Evolutionary conservation across 1,140 invertebrate species (phyloP).

Genomic region (Hestina assimilis): DNA sequence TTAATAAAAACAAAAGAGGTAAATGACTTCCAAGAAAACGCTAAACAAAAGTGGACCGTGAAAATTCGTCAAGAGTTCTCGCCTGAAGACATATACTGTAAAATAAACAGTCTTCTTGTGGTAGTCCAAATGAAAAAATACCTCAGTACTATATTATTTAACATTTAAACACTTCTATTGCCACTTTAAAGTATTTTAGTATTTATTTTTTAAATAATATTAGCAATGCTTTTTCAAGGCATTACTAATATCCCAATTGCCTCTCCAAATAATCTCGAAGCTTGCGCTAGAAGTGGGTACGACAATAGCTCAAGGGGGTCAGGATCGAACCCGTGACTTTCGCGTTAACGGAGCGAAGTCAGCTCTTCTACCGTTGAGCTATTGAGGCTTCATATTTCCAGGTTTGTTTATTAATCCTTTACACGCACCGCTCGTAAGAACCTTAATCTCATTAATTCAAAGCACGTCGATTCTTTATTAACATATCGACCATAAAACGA

Average conservation of each 20-base stretch:
- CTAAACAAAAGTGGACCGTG: neutral
- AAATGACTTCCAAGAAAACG: neutral
- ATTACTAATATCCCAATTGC: too few relatives aligned
- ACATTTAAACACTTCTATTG: too few relatives aligned
- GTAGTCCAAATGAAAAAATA: too few relatives aligned
- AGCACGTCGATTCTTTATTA: conserved; percentile 60
- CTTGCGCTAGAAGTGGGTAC: too few relatives aligned
- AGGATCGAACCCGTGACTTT: too few relatives aligned
- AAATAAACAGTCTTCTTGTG: neutral
- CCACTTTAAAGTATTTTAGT: too few relatives aligned
- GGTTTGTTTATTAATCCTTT: conserved; percentile 29
- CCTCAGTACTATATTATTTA: too few relatives aligned
- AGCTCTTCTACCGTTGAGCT: neutral
- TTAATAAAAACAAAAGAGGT: neutral
- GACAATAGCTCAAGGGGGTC: too few relatives aligned
- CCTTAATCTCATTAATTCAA: conserved; percentile 40
- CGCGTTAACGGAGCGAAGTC: neutral
- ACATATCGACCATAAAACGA: conserved; percentile 67
- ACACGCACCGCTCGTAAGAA: conserved; percentile 30
- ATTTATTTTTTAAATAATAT: too few relatives aligned
- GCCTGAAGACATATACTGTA: neutral
- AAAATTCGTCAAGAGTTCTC: neutral
- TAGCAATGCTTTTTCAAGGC: too few relatives aligned
- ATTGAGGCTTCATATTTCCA: neutral
- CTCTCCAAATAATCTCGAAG: too few relatives aligned